Conservation (phyloP, 2,113 vertebrate genomes). For the Pelecanoides urinatrix region DNA sequence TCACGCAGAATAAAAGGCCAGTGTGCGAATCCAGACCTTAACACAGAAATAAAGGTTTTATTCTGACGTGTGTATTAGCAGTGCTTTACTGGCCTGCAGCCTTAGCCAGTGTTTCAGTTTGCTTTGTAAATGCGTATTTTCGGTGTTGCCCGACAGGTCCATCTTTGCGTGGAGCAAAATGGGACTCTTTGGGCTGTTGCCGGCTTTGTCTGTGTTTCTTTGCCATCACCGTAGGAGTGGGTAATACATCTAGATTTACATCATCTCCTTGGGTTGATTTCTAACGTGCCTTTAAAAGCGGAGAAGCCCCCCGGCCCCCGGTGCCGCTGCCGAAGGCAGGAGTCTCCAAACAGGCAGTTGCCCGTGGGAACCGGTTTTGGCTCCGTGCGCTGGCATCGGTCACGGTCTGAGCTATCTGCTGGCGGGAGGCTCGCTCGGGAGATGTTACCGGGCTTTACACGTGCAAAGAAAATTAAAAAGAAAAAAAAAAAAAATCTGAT, state of each 20-base stretch:
- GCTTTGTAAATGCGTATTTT: background rate
- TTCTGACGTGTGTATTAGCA: background rate
- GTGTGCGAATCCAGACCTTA: background rate
- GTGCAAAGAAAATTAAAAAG: background rate
- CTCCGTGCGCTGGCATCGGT: background rate
- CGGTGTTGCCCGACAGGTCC: background rate
- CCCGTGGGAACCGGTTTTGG: conserved; percentile 14
- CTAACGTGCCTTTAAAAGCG: background rate
- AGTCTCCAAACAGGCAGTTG: background rate
- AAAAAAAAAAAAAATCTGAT: background rate
- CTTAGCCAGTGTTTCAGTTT: background rate
- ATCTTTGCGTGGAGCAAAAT: background rate
- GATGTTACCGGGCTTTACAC: background rate
- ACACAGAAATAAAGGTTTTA: background rate
- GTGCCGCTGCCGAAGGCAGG: background rate
- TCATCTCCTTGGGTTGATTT: background rate
- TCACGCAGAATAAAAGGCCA: background rate
- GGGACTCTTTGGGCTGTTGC: background rate
- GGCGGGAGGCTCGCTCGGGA: background rate
- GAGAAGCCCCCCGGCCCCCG: background rate
- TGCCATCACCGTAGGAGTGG: accelerated
- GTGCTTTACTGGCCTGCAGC: background rate
- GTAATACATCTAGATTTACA: too few species aligned
- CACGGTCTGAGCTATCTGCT: conserved; percentile 18
- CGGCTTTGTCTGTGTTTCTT: accelerated